Evolutionary conservation across 2,888 invertebrate species (phyloP).

Genomic region (Ferrisia virgata): DNA sequence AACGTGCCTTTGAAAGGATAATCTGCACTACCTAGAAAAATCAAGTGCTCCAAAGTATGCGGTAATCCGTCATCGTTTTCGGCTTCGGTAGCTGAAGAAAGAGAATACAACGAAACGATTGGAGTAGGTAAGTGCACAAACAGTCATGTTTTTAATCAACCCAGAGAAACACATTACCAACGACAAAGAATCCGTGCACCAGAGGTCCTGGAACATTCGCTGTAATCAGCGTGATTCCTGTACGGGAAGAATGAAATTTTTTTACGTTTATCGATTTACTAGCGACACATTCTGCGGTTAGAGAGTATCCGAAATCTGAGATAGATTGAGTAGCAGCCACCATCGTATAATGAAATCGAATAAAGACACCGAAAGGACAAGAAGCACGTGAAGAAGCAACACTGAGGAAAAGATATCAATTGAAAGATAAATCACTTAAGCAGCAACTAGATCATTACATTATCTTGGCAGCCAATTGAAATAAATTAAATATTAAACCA

Average conservation of each 20-base stretch:
- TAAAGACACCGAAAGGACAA: background rate
- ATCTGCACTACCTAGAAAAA: conserved; percentile 84
- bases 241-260: conserved; percentile 74
- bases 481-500: too few species aligned
- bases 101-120: too few species aligned
- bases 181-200: conserved; percentile 80
- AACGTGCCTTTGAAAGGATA: conserved; percentile 88
- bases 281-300: conserved; percentile 8
- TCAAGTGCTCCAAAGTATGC: conserved; percentile 86
- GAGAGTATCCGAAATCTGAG: background rate
- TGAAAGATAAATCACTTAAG: too few species aligned
- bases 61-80: conserved; percentile 89
- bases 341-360: background rate
- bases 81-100: conserved; percentile 76
- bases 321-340: background rate
- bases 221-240: conserved; percentile 77
- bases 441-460: too few species aligned
- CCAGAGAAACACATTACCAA: too few species aligned
- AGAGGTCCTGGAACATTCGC: conserved; percentile 87
- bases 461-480: too few species aligned
- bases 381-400: background rate
- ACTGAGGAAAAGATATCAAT: background rate
- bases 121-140: background rate
- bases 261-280: conserved; percentile 63
- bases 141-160: too few species aligned